Base-by-base conservation (phyloP, 2,113 vertebrate species). In the Dipodomys merriami region DNA sequence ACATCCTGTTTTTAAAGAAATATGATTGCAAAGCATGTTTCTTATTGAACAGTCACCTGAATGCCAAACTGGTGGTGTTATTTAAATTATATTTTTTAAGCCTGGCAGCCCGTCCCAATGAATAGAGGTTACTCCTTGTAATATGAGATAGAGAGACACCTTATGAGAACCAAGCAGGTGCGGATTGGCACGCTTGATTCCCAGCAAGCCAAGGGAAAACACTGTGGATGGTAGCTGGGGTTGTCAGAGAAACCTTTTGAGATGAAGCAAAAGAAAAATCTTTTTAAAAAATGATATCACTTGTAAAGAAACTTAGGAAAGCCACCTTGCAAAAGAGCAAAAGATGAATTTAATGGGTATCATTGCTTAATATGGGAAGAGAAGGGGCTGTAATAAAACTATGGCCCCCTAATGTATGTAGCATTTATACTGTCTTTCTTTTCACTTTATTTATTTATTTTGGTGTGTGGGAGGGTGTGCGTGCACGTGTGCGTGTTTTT, bases 1-100 rank as follows among this genome's bases (percentile, higher is more conserved):
- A 96, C 97, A 97, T 97, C 94, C 90, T 96, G 96, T 97, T 97
- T 97, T 88, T 81, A 97, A 98, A 97, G 96, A 98, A 97, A 97
- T 97, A 96, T 88, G 95, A 95, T 97, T 95, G 90, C 94, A 96
- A 94, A 79, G 87, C 80, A 49, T 88, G 85, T 3, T 7, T 92
- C 94, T 97, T 97, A 96, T 96, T 97, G 86, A 96, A 94, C 95
- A 95, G 96, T 96, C 88, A 89, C 95, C 96, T 91, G n/a, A 94
- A 97, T 90, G 93, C 96, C 77, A 20, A 88, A 95, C 46, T 73
- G 65, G 9, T 10, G 0, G 73, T 90, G 83, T 68, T 62, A 39
- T 83, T 86, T 33, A 62, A 64, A 68, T 53, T 27, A n/a, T 86
- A 74, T 88, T 90, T 88, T 83, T 18, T 68, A 83, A 89, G 87